These are phyloP conservation scores for Pangasianodon hypophthalmus DNA, from an alignment of 2,113 vertebrate genomes.

Conservation along the genomic window DNA sequence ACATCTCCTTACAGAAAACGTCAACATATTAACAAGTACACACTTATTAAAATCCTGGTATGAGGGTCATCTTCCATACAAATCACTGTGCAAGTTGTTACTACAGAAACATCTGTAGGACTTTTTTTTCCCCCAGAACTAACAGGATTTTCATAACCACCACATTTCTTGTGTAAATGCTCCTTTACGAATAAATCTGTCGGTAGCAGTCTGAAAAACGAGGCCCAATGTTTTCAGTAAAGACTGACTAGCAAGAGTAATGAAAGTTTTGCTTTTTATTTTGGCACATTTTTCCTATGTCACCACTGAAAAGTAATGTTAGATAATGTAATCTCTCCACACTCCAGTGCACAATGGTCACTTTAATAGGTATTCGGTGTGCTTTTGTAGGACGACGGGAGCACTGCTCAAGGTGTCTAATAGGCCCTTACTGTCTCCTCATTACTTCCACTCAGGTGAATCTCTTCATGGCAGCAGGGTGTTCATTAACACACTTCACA, in stretches of 20 bases:
- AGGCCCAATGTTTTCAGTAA: background rate
- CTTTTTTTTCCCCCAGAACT: too few relatives aligned
- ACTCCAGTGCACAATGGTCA: background rate
- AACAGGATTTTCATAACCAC: too few relatives aligned
- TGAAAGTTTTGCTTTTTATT: background rate
- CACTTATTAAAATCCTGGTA: background rate
- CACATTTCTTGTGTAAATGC: background rate
- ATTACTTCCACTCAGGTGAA: constrained; percentile 10
- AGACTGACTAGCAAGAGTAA: background rate
- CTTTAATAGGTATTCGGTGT: background rate
- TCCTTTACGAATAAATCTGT: background rate
- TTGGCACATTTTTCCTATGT: background rate
- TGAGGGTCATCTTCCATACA: background rate
- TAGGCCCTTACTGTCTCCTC: background rate
- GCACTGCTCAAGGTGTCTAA: background rate
- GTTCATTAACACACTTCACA: constrained; percentile 16
- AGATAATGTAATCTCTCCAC: background rate
- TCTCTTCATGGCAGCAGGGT: background rate
- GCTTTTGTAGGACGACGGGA: background rate
- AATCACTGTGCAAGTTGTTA: background rate
- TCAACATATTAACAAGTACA: background rate
- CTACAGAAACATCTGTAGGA: too few relatives aligned
- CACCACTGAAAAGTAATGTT: background rate
- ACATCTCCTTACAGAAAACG: background rate
- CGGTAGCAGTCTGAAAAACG: background rate